These are phyloP conservation scores for Lepeophtheirus salmonis DNA, from an alignment of 1,140 invertebrate species.

Conservation along the genomic window DNA sequence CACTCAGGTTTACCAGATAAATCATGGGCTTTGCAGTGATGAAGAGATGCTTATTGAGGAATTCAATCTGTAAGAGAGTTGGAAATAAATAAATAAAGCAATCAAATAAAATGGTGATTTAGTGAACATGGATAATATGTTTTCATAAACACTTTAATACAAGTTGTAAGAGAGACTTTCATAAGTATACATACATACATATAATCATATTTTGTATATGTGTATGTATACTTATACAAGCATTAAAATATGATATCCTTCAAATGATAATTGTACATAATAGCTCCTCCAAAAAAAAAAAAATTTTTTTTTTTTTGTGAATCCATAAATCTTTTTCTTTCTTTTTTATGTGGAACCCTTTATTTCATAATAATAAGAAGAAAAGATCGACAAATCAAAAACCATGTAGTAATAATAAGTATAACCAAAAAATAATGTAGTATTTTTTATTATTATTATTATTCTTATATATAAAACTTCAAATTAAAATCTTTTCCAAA, in stretches of 20 bases:
- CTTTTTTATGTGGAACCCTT: no score
- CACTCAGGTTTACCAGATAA: slow-evolving; percentile 90
- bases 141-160: background rate
- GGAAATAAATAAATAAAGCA: slow-evolving; percentile 23
- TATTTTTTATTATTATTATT: slow-evolving; percentile 1
- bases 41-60: slow-evolving; percentile 88
- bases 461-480: background rate
- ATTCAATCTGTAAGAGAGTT: slow-evolving; percentile 79
- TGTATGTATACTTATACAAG: no score
- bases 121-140: background rate
- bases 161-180: background rate
- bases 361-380: background rate
- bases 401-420: no score
- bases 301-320: background rate
- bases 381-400: background rate
- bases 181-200: no score
- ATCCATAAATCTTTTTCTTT: background rate
- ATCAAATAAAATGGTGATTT: slow-evolving; percentile 15
- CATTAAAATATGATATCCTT: background rate
- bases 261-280: background rate
- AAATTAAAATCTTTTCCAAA: background rate
- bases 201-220: no score
- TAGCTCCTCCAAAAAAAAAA: background rate
- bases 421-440: background rate
- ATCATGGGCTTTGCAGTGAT: slow-evolving; percentile 95